Conservation (phyloP, 2,113 vertebrate genomes). For the Procavia capensis region DNA sequence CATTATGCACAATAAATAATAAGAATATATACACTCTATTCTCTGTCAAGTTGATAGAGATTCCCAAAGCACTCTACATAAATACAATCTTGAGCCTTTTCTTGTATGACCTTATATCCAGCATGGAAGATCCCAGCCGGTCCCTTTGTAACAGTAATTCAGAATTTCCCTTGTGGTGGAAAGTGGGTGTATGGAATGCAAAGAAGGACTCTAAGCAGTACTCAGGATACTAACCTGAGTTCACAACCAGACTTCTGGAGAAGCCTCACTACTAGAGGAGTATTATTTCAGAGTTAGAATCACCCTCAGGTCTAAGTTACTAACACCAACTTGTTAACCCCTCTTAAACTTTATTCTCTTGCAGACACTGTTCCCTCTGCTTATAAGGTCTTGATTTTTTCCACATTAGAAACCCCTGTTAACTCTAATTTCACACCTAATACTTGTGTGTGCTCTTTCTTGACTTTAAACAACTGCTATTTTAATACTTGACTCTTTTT, state of each 20-base stretch:
- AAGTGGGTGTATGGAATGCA: neutral
- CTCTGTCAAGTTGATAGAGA: neutral
- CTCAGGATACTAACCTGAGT: neutral
- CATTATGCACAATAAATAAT: slow-evolving; percentile 45
- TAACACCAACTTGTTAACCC: too few species aligned
- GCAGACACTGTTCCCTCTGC: neutral
- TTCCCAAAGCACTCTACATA: neutral
- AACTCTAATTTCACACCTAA: neutral
- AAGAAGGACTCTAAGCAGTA: neutral
- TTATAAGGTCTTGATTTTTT: neutral
- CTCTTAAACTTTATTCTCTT: neutral
- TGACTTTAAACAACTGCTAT: neutral
- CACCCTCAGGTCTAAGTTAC: rapidly evolving
- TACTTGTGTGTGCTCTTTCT: neutral
- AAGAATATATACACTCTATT: neutral
- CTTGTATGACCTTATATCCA: neutral
- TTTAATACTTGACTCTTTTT: neutral
- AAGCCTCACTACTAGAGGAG: neutral
- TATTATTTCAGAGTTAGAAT: neutral
- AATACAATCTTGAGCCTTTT: neutral
- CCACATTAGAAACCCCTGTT: neutral
- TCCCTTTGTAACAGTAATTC: neutral
- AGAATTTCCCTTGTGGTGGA: neutral
- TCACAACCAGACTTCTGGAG: neutral
- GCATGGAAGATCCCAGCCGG: neutral